These are phyloP conservation scores for Halocynthia aurantium DNA, from an alignment of 23 tunicate species.

Conservation along the genomic window DNA sequence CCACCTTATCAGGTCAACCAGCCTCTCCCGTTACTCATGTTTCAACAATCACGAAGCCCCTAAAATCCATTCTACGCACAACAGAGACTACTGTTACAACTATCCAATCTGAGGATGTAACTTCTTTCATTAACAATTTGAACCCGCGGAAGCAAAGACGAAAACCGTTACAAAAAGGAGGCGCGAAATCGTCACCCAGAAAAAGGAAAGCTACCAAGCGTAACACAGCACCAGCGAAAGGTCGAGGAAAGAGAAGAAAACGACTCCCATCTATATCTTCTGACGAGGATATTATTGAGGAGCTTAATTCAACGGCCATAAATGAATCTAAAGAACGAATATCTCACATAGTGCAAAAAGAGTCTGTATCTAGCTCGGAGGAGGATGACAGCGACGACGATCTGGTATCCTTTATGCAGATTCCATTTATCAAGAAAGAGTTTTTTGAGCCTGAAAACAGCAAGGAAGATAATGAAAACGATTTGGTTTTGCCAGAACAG, in stretches of 20 bases:
- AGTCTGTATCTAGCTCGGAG: neutral
- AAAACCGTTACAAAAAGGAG: neutral
- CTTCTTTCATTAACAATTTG: neutral
- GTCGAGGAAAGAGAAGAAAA: conserved; percentile 4
- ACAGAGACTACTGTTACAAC: neutral
- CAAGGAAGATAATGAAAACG: neutral
- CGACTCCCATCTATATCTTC: conserved; percentile 23
- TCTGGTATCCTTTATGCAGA: conserved; percentile 11
- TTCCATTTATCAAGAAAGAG: neutral
- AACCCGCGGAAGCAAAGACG: neutral
- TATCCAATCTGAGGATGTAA: neutral
- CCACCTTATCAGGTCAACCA: no score
- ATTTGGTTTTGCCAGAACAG: no score
- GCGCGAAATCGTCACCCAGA: neutral
- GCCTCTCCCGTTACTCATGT: no score
- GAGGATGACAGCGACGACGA: conserved; percentile 22
- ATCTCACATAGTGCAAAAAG: no score
- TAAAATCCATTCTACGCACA: neutral
- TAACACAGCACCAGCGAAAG: neutral
- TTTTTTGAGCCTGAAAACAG: no score
- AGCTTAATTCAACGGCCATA: neutral
- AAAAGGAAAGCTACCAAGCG: neutral
- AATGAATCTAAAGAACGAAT: no score
- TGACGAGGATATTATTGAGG: conserved; percentile 31
- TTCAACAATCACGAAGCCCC: neutral